Evolutionary conservation across 1,140 invertebrate genomes (phyloP), one percentile per base, ranked within the genome.

Genomic region (Hirudo medicinalis): DNA sequence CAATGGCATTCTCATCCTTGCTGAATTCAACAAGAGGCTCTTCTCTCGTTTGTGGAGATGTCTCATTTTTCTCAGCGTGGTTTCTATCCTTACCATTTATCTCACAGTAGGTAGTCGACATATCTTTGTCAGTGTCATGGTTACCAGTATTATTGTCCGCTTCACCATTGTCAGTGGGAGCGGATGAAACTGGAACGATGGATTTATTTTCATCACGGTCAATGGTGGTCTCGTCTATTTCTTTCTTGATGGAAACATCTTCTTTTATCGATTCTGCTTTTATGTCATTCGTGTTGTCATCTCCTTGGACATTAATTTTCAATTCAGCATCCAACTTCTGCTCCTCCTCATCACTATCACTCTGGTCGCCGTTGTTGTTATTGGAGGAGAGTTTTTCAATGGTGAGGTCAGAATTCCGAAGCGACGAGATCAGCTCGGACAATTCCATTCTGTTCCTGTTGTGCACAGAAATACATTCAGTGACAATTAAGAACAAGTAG

Each of bases 391-490:
- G 73, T 15, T 76, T 73, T 15, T 54, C 72, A 25, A 74, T 73
- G 68, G 71, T 63, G n/a, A 73, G 74, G 9, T 72, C 72, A 22
- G 54, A 67, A 22, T 19, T 27, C 63, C 87, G 87, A 40, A 92
- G 81, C 72, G 87, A 85, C 40, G 82, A 83, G 77, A 93, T 91
- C 13, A 92, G 83, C 76, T 86, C 84, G 25, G 88, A 87, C 72
- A 92, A 82, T 75, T 89, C 88, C 74, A 89, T 87, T 69, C 89
- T 82, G 79, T 74, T 73, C 68, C 78, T 79, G 69, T 69, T 32
- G 29, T 53, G 13, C 40, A 72, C 67, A 68, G 19, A 67, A 74
- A 66, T 32, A 53, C 63, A 43, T 27, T 2, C n/a, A 19, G 29
- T 22, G 15, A 66, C 2, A 25, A 25, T 29, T 19, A 15, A 49